Evolutionary conservation across 2,888 invertebrate genomes (phyloP).

Genomic region (Alcis repandata): DNA sequence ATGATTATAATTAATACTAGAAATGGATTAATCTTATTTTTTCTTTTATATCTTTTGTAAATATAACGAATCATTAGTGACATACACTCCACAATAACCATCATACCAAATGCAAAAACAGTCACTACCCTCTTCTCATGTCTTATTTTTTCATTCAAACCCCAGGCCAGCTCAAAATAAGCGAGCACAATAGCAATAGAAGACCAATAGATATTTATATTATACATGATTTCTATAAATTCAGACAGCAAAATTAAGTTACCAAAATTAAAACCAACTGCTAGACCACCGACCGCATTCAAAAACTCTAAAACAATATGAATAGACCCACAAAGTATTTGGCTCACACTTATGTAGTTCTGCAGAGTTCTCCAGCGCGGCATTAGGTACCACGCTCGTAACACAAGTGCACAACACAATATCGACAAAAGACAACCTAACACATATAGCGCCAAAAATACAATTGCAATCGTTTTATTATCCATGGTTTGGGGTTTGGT

Average conservation of each 20-base stretch:
- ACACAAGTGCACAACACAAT: neutral
- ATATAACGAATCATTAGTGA: neutral
- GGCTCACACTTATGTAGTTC: constrained; percentile 21
- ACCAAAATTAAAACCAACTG: no score
- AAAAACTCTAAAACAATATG: no score
- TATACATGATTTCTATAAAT: neutral
- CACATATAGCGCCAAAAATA: no score
- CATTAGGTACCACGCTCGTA: constrained; percentile 17
- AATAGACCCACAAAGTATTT: neutral
- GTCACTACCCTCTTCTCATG: constrained; percentile 14
- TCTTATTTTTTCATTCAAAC: constrained; percentile 8
- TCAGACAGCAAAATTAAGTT: neutral
- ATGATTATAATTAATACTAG: neutral
- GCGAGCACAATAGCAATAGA: constrained; percentile 7
- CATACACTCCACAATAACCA: neutral
- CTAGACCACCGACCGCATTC: no score
- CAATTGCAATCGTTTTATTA: no score
- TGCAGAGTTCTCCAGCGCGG: constrained; percentile 22
- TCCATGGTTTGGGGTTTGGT: no score
- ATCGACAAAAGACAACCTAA: no score
- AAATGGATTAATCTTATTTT: neutral
- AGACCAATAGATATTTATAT: constrained; percentile 15
- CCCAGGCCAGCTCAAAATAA: constrained; percentile 13
- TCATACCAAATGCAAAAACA: neutral
- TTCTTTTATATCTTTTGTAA: neutral